Conservation (phyloP, 2,797 vertebrate species). For the Austrolebias charrua region DNA sequence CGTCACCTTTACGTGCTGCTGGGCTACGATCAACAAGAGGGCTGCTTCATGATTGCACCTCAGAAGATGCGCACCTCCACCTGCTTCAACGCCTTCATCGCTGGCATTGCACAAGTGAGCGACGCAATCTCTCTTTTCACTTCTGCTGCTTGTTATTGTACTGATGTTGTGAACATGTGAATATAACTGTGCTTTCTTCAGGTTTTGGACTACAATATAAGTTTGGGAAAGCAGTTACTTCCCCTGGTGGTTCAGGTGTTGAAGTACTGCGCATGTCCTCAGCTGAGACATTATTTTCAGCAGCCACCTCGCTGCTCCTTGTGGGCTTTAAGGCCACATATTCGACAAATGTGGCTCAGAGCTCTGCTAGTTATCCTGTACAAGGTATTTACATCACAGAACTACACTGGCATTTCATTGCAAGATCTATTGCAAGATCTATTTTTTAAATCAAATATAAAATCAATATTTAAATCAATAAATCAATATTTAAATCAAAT, state of each 20-base stretch:
- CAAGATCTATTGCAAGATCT: too few species aligned
- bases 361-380: constrained; percentile 96
- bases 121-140: not conserved
- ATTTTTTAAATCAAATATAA: too few species aligned
- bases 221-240: constrained; percentile 95
- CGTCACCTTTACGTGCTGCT: constrained; percentile 94
- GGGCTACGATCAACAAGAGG: constrained; percentile 96
- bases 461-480: too few species aligned
- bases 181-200: constrained; percentile 63
- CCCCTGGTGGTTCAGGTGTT: constrained; percentile 97
- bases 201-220: constrained; percentile 99
- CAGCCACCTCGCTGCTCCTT: constrained; percentile 97
- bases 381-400: constrained; percentile 81
- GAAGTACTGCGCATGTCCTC: constrained; percentile 96
- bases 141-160: not conserved
- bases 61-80: constrained; percentile 98
- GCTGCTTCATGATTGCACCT: constrained; percentile 98
- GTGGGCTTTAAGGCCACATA: constrained; percentile 95
- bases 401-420: not conserved
- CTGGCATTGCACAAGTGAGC: constrained; percentile 94
- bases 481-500: too few species aligned
- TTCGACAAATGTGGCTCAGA: constrained; percentile 98
- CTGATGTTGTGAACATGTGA: not conserved
- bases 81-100: constrained; percentile 98
- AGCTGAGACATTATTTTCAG: constrained; percentile 97